phyloP scores from a whole-genome alignment of 1,140 invertebrate genomes.

The Frieseomelitta varia region DNA sequence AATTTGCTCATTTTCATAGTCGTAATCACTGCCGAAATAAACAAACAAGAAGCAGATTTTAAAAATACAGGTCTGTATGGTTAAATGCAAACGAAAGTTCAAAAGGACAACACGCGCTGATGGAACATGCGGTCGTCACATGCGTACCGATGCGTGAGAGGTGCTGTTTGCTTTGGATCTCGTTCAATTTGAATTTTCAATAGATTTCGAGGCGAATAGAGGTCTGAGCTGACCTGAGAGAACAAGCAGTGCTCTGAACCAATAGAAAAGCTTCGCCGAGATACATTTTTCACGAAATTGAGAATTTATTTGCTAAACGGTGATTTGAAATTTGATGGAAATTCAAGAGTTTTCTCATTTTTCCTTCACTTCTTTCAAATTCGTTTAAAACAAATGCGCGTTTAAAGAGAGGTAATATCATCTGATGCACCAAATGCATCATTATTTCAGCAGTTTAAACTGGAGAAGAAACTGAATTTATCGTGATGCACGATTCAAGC shows the following conservation, averaged over 20 bases:
- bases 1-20: too few relatives aligned
- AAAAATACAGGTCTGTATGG: not conserved
- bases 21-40: not conserved
- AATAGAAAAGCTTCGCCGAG: not conserved
- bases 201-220: not conserved
- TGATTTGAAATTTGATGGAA: not conserved
- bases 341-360: not conserved
- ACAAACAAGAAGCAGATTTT: not conserved
- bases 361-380: not conserved
- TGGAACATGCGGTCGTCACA: constrained; percentile 8
- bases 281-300: not conserved
- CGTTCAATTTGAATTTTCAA: constrained; percentile 27
- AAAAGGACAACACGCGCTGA: constrained; percentile 5
- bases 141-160: constrained; percentile 1
- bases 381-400: not conserved
- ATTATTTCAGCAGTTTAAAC: too few relatives aligned
- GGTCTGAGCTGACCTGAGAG: not conserved
- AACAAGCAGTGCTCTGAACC: not conserved
- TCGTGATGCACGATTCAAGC: too few relatives aligned
- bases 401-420: not conserved
- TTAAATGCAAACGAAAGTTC: constrained; percentile 38
- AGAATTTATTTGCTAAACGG: not conserved
- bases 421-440: not conserved
- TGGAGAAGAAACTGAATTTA: too few relatives aligned
- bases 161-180: constrained; percentile 20